Percentiles rank a stretch among this genome's conserved stretches.
Evolutionary conservation across 2,888 invertebrate species (phyloP).

Genomic region (Ormyrus pomaceus): DNA sequence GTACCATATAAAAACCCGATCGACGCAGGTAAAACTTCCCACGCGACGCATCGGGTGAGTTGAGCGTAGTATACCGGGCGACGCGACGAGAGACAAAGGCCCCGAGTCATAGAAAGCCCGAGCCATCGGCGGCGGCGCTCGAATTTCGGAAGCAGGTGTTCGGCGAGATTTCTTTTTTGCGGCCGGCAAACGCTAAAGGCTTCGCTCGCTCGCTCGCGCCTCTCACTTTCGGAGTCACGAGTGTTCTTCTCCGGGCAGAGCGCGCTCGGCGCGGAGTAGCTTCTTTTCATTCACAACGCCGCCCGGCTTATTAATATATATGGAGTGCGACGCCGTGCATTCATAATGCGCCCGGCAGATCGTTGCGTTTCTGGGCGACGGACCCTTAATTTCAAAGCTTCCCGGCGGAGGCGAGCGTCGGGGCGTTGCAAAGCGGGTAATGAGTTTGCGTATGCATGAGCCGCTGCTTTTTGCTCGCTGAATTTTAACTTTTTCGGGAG

Average conservation of each 20-base stretch:
- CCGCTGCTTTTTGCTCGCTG: too few species aligned
- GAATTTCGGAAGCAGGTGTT: conserved; percentile 56
- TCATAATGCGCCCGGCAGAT: too few species aligned
- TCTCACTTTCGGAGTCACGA: conserved; percentile 50
- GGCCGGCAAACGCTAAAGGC: conserved; percentile 14
- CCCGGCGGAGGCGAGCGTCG: too few species aligned
- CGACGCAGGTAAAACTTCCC: conserved; percentile 18
- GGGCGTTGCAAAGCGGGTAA: too few species aligned
- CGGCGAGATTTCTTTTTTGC: conserved; percentile 46
- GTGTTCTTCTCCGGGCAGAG: neutral
- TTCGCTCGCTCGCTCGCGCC: conserved; percentile 8
- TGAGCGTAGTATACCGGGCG: too few species aligned
- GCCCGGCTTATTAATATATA: conserved; percentile 37
- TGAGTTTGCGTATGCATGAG: too few species aligned
- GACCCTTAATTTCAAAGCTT: too few species aligned
- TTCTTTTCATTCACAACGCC: conserved; percentile 2
- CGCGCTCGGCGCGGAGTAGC: neutral
- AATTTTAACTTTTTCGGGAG: too few species aligned
- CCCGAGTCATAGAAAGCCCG: too few species aligned
- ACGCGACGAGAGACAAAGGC: too few species aligned
- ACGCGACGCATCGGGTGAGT: neutral
- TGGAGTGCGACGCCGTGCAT: neutral
- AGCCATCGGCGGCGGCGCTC: conserved; percentile 13
- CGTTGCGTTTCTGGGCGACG: too few species aligned
- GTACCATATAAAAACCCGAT: too few species aligned